Percentiles rank a stretch among this genome's conserved stretches.
phyloP scores from a whole-genome alignment of 2,797 vertebrate genomes.

The Kryptopterus vitreolus region DNA sequence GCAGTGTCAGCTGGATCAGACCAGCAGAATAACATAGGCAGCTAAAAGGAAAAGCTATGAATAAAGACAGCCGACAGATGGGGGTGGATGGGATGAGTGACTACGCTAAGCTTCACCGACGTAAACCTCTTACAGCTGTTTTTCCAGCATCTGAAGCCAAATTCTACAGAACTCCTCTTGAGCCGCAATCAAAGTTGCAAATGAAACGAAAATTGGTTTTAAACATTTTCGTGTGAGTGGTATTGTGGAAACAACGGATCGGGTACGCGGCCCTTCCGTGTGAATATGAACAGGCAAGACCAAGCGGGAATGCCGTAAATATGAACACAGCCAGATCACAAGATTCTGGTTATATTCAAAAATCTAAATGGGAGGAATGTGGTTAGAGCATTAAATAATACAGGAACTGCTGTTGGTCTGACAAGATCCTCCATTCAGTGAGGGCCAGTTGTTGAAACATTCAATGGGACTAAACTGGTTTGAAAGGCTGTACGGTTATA shows the following conservation, averaged over 20 bases:
- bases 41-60: background rate
- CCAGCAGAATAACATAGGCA: background rate
- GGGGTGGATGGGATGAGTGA: background rate
- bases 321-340: no score
- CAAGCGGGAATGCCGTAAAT: no score
- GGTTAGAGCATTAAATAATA: no score
- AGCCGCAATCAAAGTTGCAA: background rate
- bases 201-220: background rate
- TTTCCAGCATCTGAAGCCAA: conserved; percentile 15
- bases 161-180: background rate
- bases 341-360: no score
- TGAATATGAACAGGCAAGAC: background rate
- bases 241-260: background rate
- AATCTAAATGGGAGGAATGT: no score
- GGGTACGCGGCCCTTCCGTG: no score
- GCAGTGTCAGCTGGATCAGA: background rate
- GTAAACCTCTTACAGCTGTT: background rate
- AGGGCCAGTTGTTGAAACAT: no score
- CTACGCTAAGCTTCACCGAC: conserved; percentile 8
- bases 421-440: no score
- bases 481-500: no score
- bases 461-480: no score
- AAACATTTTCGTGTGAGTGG: background rate
- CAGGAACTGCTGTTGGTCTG: no score
- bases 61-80: conserved; percentile 18